Percentiles rank a stretch among this genome's conserved stretches.
These are phyloP conservation scores for Montipora capricornis DNA, from an alignment of 64 coral and sea anemone species.

Conservation along the genomic window DNA sequence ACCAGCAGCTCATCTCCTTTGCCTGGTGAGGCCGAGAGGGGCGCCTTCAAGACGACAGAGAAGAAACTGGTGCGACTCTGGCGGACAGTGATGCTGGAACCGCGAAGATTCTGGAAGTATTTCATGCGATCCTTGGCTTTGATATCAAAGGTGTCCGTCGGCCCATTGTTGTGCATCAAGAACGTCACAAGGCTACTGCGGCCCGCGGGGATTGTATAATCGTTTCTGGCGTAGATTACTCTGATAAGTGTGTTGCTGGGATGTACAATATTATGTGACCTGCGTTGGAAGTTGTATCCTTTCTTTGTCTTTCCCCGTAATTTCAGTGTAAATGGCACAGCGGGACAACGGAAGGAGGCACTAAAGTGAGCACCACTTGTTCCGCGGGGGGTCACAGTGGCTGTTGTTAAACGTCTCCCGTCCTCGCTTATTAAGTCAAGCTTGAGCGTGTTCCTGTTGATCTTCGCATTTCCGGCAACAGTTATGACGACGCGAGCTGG, in stretches of 20 bases:
- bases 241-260: slow-evolving; percentile 27
- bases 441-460: slow-evolving; percentile 13
- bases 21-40: slow-evolving; percentile 3
- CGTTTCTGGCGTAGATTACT: slow-evolving; percentile 45
- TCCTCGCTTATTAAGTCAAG: slow-evolving; percentile 34
- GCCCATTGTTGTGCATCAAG: slow-evolving; percentile 34
- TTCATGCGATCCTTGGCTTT: slow-evolving; percentile 37
- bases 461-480: slow-evolving; percentile 32
- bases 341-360: slow-evolving; percentile 44
- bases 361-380: slow-evolving; percentile 39
- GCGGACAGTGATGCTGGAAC: neutral
- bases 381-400: neutral
- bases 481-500: slow-evolving; percentile 50
- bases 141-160: slow-evolving; percentile 26
- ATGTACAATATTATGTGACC: neutral
- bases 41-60: slow-evolving; percentile 20
- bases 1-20: slow-evolving; percentile 1
- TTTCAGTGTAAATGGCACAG: slow-evolving; percentile 34
- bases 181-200: slow-evolving; percentile 28
- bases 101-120: slow-evolving; percentile 9
- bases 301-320: slow-evolving; percentile 45
- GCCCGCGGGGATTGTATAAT: slow-evolving; percentile 31
- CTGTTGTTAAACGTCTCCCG: neutral
- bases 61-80: neutral
- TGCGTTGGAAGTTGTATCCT: slow-evolving; percentile 51